Evolutionary conservation across 2,113 vertebrate genomes (phyloP), one percentile per base, ranked within the genome.

Genomic region (Mandrillus leucophaeus): DNA sequence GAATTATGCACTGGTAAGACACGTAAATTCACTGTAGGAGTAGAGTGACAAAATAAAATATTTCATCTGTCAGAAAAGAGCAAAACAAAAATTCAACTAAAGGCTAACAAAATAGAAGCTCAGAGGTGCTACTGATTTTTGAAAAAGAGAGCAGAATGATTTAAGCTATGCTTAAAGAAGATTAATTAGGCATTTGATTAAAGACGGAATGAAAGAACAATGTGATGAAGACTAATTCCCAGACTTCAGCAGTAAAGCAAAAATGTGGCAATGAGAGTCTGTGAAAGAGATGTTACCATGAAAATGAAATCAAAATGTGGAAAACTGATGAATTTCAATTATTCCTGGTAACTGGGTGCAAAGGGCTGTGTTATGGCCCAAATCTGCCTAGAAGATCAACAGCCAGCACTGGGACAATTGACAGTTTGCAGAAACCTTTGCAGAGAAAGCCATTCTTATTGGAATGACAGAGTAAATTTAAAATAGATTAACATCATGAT

Each of bases 41-140:
- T 4, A 75, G 43, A 90, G 11, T 52, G 50, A n/a, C 40, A 78
- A 96, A 76, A 57, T 48, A 66, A 4, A 55, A 32, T 59, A 82
- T 83, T 68, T 85, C 17, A 72, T 50, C 3, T 78, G 2, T 14
- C 79, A 38, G 10, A 92, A 96, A 38, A 89, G 3, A 32, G 32
- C 80, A 23, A 55, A 30, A 64, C 32, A 82, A 70, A 79, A 78
- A 50, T 27, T n/a, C 18, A 94, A 64, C 8, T 72, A 59, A 92
- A n/a, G 4, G 13, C 78, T 89, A 89, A 91, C 17, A 61, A 76
- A 40, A 10, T 25, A 57, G 57, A 84, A 87, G 45, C 16, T 70
- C 25, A 85, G 73, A 66, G 20, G 22, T 68, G 11, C 43, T 92
- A 88, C 14, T 90, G 30, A 45, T 18, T 95, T 96, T 94, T 90